Conservation (phyloP, 2,888 invertebrate species). For the Sthenelais limicola region DNA sequence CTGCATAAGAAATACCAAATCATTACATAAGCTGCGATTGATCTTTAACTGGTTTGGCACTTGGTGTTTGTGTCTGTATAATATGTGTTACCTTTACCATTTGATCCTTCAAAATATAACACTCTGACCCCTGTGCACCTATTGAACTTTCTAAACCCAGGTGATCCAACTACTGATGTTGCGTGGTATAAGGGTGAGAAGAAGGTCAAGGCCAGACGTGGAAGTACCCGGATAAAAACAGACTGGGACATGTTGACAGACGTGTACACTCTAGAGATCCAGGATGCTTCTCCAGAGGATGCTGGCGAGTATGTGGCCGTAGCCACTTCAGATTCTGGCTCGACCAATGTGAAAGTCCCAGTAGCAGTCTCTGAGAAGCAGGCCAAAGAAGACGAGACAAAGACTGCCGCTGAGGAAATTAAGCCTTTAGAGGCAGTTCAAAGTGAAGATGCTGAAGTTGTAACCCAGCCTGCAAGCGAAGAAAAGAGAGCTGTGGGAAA, state of each 20-base stretch:
- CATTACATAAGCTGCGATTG: no score
- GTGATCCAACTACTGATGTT: slow-evolving; percentile 56
- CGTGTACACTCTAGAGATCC: slow-evolving; percentile 55
- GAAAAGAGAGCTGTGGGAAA: background rate
- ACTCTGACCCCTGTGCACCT: slow-evolving; percentile 34
- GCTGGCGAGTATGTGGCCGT: slow-evolving; percentile 58
- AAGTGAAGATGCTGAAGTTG: background rate
- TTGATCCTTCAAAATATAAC: no score
- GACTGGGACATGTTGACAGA: slow-evolving; percentile 49
- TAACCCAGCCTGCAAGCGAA: background rate
- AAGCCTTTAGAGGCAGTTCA: background rate
- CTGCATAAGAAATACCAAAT: no score
- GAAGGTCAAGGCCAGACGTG: slow-evolving; percentile 34
- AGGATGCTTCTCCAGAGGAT: slow-evolving; percentile 53
- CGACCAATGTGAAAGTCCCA: slow-evolving; percentile 41
- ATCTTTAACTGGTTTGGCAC: no score
- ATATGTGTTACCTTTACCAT: no score
- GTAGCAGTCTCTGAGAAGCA: background rate
- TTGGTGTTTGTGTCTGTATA: no score
- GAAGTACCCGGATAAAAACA: slow-evolving; percentile 9
- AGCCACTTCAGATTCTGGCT: slow-evolving; percentile 54
- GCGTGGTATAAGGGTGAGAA: slow-evolving; percentile 64
- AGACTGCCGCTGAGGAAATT: background rate
- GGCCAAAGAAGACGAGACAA: background rate
- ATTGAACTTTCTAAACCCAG: no score